Base-by-base conservation (phyloP, 23 tunicate species). In the Clavelina lepadiformis region DNA sequence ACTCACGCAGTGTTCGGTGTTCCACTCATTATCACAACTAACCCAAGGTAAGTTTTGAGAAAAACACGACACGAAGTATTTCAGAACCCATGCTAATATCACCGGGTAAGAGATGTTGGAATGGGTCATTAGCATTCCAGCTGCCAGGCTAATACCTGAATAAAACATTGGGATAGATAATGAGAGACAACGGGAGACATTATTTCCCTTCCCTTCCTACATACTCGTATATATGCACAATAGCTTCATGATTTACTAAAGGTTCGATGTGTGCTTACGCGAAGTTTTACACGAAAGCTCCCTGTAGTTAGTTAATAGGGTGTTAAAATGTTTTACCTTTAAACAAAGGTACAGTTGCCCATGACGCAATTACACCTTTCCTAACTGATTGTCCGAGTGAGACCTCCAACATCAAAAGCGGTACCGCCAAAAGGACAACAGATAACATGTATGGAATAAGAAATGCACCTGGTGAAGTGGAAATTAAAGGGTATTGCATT, bases 371-470 rank as follows among this genome's bases (percentile, higher is more conserved):
- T 6, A 53, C 24, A 28, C 58, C 58, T 6, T 26, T 21, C n/a
- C 58, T 53, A 19, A 53, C 22, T 26, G 7, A 53, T 53, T 53
- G 58, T 6, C 58, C 58, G n/a, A 53, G 24, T 6, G 58, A 53
- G 6, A 28, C 24, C 24, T 53, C 58, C 6, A 53, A 28, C 22
- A 53, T 53, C 5, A 53, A 21, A 8, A 53, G 22, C 58, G 58
- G 58, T 8, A 53, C n/a, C 19, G 28, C 58, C 7, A 53, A 6
- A 8, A 53, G 20, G 5, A 53, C 8, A 6, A 28, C 24, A 28
- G 28, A 53, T 5, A 53, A 5, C 7, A 53, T 53, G 20, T 53
- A 53, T 19, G 58, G 28, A 53, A 53, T 6, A 6, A 53, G 15
- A 44, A n/a, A n/a, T n/a, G n/a, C n/a, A n/a, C n/a, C n/a, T n/a